Evolutionary conservation across 2,113 vertebrate species (phyloP), one percentile per base, ranked within the genome.

Genomic region (Phrynocephalus versicolor): DNA sequence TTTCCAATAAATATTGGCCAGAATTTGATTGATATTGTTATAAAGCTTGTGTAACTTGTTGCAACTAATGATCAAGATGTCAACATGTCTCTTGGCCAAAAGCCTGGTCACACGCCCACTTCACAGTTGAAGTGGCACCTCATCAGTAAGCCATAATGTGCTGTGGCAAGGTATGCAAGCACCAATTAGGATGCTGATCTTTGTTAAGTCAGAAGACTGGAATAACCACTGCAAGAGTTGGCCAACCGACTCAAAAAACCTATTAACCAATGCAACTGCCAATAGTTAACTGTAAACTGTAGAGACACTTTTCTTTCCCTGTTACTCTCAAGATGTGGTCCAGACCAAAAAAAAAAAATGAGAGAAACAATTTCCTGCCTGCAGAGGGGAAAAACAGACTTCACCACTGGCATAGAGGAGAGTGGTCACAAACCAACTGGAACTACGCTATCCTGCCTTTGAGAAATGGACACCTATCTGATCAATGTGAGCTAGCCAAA

Each of bases 251-350:
- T 23, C 0, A 89, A 93, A 35, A 72, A 70, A 89, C 51, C 78
- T 83, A 72, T 82, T 75, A 94, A 87, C 90, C 89, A 89, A 87
- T 91, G 60, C 90, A 87, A 91, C 91, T 91, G 80, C 76, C 82
- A 90, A 14, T 82, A 79, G 74, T 81, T 76, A 70, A 81, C 27
- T 60, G 67, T 8, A 78, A 79, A 79, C 2, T 33, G 51, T 58
- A 91, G 85, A 55, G 39, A 71, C 8, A 45, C 19, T 85, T 89
- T 79, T 89, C 91, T 81, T 78, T 83, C 21, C 82, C 64, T 85
- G 79, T 84, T 84, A 87, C 45, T 89, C 77, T 74, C 2, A 62
- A 67, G n/a, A n/a, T n/a, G n/a, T n/a, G n/a, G n/a, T n/a, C n/a
- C n/a, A n/a, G n/a, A n/a, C n/a, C n/a, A n/a, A n/a, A n/a, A n/a